Evolutionary conservation across 2,113 vertebrate species (phyloP).

Genomic region (Tyrannus savana): DNA sequence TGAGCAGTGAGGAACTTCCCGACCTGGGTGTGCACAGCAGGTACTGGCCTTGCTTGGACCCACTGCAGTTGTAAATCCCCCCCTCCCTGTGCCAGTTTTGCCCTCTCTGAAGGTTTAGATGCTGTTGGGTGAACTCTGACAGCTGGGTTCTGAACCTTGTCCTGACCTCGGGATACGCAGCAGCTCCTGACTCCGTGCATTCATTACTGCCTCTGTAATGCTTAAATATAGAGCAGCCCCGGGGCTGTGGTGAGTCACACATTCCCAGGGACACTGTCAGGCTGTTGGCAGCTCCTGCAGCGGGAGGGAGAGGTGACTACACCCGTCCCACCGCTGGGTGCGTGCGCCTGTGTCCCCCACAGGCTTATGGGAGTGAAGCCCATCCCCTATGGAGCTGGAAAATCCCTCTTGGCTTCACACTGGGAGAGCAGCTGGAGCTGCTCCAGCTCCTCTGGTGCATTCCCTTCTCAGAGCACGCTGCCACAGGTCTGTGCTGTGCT

Average conservation of each 20-base stretch:
- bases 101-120: background rate
- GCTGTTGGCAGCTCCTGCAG: background rate
- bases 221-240: background rate
- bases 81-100: background rate
- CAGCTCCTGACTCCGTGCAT: background rate
- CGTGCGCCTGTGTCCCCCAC: rapidly evolving
- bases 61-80: background rate
- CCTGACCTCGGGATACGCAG: background rate
- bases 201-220: conserved; percentile 17
- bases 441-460: background rate
- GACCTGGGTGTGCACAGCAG: background rate
- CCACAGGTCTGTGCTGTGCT: rapidly evolving
- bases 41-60: background rate
- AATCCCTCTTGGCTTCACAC: background rate
- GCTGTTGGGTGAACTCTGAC: background rate
- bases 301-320: background rate
- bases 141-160: background rate
- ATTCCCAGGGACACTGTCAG: background rate
- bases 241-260: background rate
- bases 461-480: rapidly evolving
- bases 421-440: background rate
- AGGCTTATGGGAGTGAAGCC: rapidly evolving
- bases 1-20: background rate
- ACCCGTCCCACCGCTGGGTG: rapidly evolving
- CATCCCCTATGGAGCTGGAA: background rate